Base-by-base conservation (phyloP, 1,140 invertebrate genomes). In the Maniola jurtina region DNA sequence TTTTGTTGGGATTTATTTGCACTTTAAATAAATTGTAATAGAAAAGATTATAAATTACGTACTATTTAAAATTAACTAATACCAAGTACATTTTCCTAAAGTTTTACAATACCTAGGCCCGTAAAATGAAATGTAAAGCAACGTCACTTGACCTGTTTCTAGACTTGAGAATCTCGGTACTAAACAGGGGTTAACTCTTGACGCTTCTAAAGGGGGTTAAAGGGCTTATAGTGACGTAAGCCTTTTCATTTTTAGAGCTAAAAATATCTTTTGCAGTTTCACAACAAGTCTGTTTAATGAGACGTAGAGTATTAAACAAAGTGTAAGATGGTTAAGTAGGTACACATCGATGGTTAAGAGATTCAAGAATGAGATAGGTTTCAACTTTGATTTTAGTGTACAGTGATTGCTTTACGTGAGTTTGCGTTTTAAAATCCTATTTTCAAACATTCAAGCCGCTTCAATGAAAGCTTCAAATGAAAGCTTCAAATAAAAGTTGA, bases 121-220 rank as follows among this genome's bases (percentile, higher is more conserved):
- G 7, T 10, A 55, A 34, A 34, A 55, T 34, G 7, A 55, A 55
- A 34, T 33, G 52, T 34, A 34, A 11, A 52, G 11, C 45, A n/a
- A 52, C 13, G 34, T n/a, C 52, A 33, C 52, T 34, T 55, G 52
- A 55, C 52, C 52, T 55, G 52, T 55, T 55, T 55, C 52, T 25
- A 55, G 52, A 34, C 52, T 52, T 50, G 34, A 55, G 52, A 55
- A 55, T 55, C 16, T 25, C 52, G 52, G 16, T 7, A 34, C 52
- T 55, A 55, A 55, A 55, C 52, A 25, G 52, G 52, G 52, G 15
- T 55, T 55, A 34, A 55, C 16, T 55, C 52, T 55, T 55, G 52
- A 55, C 52, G 52, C 52, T 55, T 55, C 34, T 34, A 16, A 50
- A 34, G 8, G 52, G 48, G 15, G 52, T 34, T 25, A 55, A 55